Evolutionary conservation across 2,888 invertebrate species (phyloP).

Genomic region (Philaethria dido): DNA sequence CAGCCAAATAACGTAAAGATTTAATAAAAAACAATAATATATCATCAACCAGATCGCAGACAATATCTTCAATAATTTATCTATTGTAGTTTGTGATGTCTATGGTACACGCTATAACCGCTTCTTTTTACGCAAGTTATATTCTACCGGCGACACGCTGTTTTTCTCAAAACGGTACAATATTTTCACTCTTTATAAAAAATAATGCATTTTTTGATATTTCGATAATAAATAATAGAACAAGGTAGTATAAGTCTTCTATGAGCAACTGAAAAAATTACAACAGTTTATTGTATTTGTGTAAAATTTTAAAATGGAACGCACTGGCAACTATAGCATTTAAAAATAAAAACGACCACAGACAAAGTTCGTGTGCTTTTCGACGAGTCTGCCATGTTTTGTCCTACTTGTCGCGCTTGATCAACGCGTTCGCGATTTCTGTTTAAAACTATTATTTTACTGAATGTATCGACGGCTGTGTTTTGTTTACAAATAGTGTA

Average conservation of each 20-base stretch:
- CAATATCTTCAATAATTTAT: slow-evolving; percentile 30
- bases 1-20: too few relatives aligned
- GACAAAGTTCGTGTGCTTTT: slow-evolving; percentile 77
- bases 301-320: slow-evolving; percentile 41
- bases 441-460: slow-evolving; percentile 74
- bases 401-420: slow-evolving; percentile 84
- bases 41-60: slow-evolving; percentile 26
- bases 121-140: slow-evolving; percentile 51
- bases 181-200: neutral
- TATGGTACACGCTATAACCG: slow-evolving; percentile 50
- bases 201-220: neutral
- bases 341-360: slow-evolving; percentile 73
- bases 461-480: slow-evolving; percentile 77
- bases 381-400: slow-evolving; percentile 82
- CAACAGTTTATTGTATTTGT: slow-evolving; percentile 8
- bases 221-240: neutral
- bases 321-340: slow-evolving; percentile 54
- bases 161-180: neutral
- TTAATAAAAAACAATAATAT: too few relatives aligned
- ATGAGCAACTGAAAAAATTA: neutral
- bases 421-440: slow-evolving; percentile 78
- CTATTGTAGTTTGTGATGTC: slow-evolving; percentile 47
- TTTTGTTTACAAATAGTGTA: slow-evolving; percentile 81
- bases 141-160: too few relatives aligned
- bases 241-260: too few relatives aligned